These are phyloP conservation scores for Elysia crispata DNA, from an alignment of 2,888 invertebrate species.

Conservation along the genomic window DNA sequence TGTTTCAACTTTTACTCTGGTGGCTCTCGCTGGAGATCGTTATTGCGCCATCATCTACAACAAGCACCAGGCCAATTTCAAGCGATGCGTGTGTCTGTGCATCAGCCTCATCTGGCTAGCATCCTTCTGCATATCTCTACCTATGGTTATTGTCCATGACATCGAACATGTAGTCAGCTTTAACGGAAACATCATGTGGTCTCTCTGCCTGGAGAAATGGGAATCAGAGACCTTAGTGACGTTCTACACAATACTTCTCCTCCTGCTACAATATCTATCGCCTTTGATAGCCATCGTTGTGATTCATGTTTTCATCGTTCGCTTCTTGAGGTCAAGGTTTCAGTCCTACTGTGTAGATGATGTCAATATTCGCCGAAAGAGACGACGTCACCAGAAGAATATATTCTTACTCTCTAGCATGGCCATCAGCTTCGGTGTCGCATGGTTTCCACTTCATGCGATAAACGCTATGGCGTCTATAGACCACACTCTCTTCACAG, in stretches of 20 bases:
- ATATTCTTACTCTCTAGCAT: slow-evolving; percentile 70
- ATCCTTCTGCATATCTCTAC: slow-evolving; percentile 58
- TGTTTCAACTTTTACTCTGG: slow-evolving; percentile 63
- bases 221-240: slow-evolving; percentile 53
- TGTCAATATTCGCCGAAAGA: slow-evolving; percentile 56
- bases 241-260: slow-evolving; percentile 57
- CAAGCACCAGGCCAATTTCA: slow-evolving; percentile 45
- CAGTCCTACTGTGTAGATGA: slow-evolving; percentile 60
- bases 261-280: slow-evolving; percentile 64
- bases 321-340: slow-evolving; percentile 68
- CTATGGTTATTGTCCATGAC: slow-evolving; percentile 58
- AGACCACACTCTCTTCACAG: slow-evolving; percentile 57
- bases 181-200: slow-evolving; percentile 73
- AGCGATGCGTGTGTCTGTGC: slow-evolving; percentile 34
- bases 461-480: slow-evolving; percentile 65
- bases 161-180: slow-evolving; percentile 64
- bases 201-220: slow-evolving; percentile 69
- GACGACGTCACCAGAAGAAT: slow-evolving; percentile 70
- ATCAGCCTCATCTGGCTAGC: slow-evolving; percentile 59
- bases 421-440: slow-evolving; percentile 63
- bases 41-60: slow-evolving; percentile 60
- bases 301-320: slow-evolving; percentile 68
- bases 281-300: slow-evolving; percentile 60
- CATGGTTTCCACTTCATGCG: slow-evolving; percentile 67
- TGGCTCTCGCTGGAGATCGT: slow-evolving; percentile 63